phyloP scores from a whole-genome alignment of 2,797 vertebrate genomes.

The Erithacus rubecula region DNA sequence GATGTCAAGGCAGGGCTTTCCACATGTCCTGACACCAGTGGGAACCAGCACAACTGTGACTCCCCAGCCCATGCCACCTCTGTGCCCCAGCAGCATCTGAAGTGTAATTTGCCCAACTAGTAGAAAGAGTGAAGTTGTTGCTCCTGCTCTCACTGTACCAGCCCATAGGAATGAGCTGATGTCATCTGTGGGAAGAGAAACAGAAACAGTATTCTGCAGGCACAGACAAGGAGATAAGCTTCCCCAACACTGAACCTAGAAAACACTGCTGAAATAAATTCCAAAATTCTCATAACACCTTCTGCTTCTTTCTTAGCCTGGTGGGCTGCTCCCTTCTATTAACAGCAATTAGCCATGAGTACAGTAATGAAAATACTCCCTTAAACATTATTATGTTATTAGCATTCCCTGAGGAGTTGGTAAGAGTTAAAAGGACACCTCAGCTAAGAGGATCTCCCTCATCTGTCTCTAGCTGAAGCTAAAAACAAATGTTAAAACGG shows the following conservation, averaged over 20 bases:
- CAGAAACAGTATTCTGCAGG: neutral
- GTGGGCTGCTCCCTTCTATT: neutral
- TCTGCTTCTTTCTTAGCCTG: neutral
- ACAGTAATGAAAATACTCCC: neutral
- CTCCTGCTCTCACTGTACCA: neutral
- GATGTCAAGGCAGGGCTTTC: neutral
- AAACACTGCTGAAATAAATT: neutral
- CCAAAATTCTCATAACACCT: neutral
- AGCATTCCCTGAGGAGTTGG: neutral
- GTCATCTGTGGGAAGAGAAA: neutral
- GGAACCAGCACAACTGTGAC: accelerated
- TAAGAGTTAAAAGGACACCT: neutral
- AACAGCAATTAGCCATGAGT: neutral
- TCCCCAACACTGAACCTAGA: neutral
- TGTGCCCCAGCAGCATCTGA: neutral
- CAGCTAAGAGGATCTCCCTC: neutral
- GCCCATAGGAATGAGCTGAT: accelerated
- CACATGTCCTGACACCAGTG: accelerated
- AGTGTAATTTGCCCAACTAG: neutral
- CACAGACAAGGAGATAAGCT: neutral
- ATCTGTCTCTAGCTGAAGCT: neutral
- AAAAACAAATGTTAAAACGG: neutral
- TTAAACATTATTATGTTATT: neutral
- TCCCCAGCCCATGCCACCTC: neutral
- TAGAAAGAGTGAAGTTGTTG: neutral